phyloP scores from a whole-genome alignment of 1,140 invertebrate species.

The Drosophila azteca region DNA sequence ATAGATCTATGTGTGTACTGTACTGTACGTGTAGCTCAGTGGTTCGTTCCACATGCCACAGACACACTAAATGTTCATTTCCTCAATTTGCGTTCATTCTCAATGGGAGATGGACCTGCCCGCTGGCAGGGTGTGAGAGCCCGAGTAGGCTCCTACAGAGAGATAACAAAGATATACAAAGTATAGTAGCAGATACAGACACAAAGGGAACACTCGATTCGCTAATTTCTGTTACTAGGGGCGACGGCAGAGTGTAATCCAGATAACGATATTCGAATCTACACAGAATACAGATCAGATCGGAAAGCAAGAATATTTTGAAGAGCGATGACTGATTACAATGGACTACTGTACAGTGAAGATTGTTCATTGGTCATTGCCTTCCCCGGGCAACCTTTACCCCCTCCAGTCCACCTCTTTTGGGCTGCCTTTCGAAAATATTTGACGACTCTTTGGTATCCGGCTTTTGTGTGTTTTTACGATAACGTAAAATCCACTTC shows the following conservation, averaged over 20 bases:
- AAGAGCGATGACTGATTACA: no score
- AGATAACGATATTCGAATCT: no score
- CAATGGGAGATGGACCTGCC: slow-evolving; percentile 22
- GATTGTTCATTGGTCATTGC: no score
- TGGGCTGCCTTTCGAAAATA: not conserved
- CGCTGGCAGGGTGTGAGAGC: slow-evolving; percentile 5
- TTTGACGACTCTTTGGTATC: slow-evolving; percentile 12
- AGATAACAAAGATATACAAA: slow-evolving; percentile 33
- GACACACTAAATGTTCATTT: slow-evolving; percentile 72
- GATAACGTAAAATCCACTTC: slow-evolving; percentile 36
- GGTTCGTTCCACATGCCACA: slow-evolving; percentile 54
- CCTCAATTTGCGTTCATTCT: slow-evolving; percentile 72
- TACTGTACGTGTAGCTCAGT: slow-evolving; percentile 30
- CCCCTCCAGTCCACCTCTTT: not conserved
- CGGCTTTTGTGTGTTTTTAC: slow-evolving; percentile 12
- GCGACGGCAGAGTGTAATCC: not conserved
- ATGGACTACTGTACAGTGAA: no score
- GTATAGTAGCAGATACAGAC: slow-evolving; percentile 5
- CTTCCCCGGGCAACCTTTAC: no score
- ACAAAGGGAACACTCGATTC: slow-evolving; percentile 20
- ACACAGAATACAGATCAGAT: no score
- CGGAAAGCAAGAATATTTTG: no score
- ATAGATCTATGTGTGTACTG: not conserved
- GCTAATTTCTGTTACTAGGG: slow-evolving; percentile 16
- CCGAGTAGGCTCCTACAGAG: slow-evolving; percentile 15